These are phyloP conservation scores for Patella ulyssiponensis DNA, from an alignment of 2,888 invertebrate genomes.

Conservation along the genomic window DNA sequence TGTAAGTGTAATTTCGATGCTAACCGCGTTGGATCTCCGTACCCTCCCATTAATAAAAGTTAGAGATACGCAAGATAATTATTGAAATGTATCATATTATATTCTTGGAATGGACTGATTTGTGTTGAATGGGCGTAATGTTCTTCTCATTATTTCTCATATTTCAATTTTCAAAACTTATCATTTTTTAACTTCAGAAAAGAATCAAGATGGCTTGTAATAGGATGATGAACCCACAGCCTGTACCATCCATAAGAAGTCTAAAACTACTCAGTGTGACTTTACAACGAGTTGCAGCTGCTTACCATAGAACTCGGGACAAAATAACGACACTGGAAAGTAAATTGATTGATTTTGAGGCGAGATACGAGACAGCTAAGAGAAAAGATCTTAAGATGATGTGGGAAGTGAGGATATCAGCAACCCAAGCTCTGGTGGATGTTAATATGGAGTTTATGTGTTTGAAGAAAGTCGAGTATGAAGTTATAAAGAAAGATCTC, in stretches of 20 bases:
- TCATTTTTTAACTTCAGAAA: too few species aligned
- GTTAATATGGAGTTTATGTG: conserved; percentile 10
- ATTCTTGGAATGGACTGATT: too few species aligned
- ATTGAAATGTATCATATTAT: too few species aligned
- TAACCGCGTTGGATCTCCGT: too few species aligned
- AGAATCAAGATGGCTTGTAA: too few species aligned
- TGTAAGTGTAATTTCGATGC: too few species aligned
- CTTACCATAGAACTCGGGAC: background rate
- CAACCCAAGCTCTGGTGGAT: background rate
- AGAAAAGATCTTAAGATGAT: background rate
- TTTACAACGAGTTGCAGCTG: background rate
- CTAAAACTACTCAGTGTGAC: background rate
- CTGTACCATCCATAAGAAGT: background rate
- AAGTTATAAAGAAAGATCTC: background rate
- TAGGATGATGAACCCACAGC: too few species aligned
- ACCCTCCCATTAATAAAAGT: too few species aligned
- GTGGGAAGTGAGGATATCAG: conserved; percentile 1
- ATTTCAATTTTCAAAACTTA: too few species aligned
- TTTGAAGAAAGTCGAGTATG: background rate
- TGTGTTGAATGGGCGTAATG: too few species aligned
- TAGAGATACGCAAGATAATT: too few species aligned
- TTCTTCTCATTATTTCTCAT: too few species aligned
- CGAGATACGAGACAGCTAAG: background rate
- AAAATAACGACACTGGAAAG: background rate
- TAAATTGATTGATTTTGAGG: background rate